Percentiles rank a stretch among this genome's conserved stretches.
Conservation (phyloP, 2,797 vertebrate genomes). For the Anniella stebbinsi region DNA sequence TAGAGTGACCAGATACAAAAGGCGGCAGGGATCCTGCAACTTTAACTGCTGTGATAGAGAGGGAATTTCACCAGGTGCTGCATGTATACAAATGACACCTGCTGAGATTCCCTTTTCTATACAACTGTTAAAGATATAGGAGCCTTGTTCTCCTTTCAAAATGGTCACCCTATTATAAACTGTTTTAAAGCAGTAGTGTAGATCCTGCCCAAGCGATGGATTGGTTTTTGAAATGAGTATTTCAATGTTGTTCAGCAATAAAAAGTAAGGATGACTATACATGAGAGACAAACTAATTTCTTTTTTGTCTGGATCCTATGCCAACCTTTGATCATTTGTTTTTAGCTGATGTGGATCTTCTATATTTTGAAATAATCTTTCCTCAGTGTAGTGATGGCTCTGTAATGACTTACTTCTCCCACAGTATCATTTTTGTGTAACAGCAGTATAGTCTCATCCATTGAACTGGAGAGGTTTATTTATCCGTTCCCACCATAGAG, state of each 20-base stretch:
- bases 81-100: no score
- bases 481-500: neutral
- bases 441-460: neutral
- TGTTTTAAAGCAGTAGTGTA: no score
- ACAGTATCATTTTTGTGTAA: neutral
- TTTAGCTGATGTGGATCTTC: neutral
- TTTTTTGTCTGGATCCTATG: neutral
- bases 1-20: no score
- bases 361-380: neutral
- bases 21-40: no score
- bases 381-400: neutral
- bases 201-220: no score
- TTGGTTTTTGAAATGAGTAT: neutral
- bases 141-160: no score
- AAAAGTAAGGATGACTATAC: neutral
- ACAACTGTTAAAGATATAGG: no score
- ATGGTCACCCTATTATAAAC: no score
- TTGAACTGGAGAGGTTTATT: neutral
- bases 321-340: neutral
- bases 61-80: no score
- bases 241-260: neutral
- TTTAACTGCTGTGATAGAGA: no score
- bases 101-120: no score
- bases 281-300: neutral
- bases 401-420: neutral